Evolutionary conservation across 2,113 vertebrate species (phyloP), one percentile per base, ranked within the genome.

Genomic region (Ornithorhynchus anatinus): DNA sequence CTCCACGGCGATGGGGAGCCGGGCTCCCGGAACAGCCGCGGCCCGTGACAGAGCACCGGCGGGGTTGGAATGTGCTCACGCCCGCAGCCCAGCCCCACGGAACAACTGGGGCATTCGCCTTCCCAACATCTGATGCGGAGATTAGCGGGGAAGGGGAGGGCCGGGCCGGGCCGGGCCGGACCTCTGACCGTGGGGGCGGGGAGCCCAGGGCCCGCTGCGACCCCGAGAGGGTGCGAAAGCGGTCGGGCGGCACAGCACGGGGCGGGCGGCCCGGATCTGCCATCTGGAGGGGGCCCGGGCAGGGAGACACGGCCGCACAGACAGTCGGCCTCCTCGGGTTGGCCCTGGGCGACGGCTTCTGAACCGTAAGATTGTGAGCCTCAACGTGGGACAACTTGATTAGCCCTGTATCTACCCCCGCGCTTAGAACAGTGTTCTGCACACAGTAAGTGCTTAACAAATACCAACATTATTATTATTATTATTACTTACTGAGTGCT

Each of bases 41-140:
- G 72, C 80, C 80, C 57, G 40, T 69, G 75, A 86, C 76, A 90
- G 78, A 75, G 74, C 43, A 72, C 48, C 72, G 69, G 67, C 36
- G 35, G 68, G 60, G 68, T 23, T 7, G 77, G 80, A 85, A 89
- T 40, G 80, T 72, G 79, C 80, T 80, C 82, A 66, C 53, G 44
- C 65, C 29, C 25, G 44, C 48, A 36, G 67, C 45, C 27, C 10
- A 44, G 62, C 51, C 66, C n/a, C 56, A 36, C 36, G 43, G 72
- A 77, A 85, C 84, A 89, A 88, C 40, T 52, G 77, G 22, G 77
- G 63, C 54, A 67, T 77, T 83, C 82, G 75, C 36, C n/a, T 59
- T 75, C 14, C 22, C 23, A 25, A 11, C 7, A 59, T n/a, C n/a
- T n/a, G 59, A 67, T 78, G 63, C 31, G 67, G 69, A 75, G 43